phyloP scores from a whole-genome alignment of 2,888 invertebrate genomes.

The Brachynemurus nebulosus region DNA sequence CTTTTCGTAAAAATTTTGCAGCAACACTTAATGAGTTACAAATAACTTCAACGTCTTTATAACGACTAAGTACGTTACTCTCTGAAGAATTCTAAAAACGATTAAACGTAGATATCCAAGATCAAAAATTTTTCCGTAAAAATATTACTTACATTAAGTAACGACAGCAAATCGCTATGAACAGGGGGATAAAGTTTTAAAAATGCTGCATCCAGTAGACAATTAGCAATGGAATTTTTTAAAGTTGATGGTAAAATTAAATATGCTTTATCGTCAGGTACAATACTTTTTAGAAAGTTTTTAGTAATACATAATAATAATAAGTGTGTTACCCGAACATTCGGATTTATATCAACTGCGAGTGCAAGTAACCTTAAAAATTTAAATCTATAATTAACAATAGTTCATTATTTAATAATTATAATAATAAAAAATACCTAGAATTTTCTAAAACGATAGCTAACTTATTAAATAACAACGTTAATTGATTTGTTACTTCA shows the following conservation, averaged over 20 bases:
- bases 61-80: no score
- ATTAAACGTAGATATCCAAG: no score
- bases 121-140: no score
- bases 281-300: constrained; percentile 29
- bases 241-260: constrained; percentile 32
- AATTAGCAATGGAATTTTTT: constrained; percentile 30
- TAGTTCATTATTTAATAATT: not conserved
- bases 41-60: constrained; percentile 30
- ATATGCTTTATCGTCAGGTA: constrained; percentile 31
- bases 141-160: not conserved
- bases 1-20: constrained; percentile 31
- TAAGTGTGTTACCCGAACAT: constrained; percentile 32
- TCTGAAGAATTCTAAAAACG: no score
- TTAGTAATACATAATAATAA: constrained; percentile 31
- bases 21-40: constrained; percentile 34
- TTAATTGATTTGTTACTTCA: constrained; percentile 38
- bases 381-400: not conserved
- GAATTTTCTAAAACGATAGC: constrained; percentile 42
- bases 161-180: constrained; percentile 26
- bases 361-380: constrained; percentile 26
- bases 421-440: constrained; percentile 27
- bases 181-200: constrained; percentile 32
- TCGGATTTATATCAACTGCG: constrained; percentile 23
- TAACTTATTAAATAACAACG: constrained; percentile 39
- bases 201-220: constrained; percentile 34